Evolutionary conservation across 2,797 vertebrate species (phyloP).

Genomic region (Siniperca obscura): DNA sequence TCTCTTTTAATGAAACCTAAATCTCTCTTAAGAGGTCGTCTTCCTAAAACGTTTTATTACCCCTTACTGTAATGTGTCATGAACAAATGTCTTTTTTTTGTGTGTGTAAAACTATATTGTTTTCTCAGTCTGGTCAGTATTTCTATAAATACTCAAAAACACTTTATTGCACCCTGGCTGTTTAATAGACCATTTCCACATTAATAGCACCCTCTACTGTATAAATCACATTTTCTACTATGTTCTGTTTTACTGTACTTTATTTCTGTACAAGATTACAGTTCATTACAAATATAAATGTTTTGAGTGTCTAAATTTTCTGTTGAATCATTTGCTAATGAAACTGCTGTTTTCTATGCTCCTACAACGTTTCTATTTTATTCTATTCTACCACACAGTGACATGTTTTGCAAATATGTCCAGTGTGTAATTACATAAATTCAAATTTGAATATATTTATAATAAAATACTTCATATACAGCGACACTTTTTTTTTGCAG

Average conservation of each 20-base stretch:
- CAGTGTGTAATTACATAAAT: not conserved
- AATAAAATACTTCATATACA: not conserved
- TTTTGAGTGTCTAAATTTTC: not conserved
- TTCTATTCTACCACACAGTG: not conserved
- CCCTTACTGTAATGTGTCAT: not conserved
- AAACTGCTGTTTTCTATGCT: not conserved
- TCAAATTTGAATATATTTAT: not conserved
- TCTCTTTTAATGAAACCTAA: not conserved
- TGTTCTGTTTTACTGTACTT: not conserved
- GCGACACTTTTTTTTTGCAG: not conserved
- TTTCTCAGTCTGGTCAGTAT: not conserved
- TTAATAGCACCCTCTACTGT: slow-evolving; percentile 21
- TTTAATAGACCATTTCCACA: not conserved
- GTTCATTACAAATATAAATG: not conserved
- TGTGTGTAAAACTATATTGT: not conserved
- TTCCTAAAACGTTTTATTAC: not conserved
- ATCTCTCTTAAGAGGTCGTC: not conserved
- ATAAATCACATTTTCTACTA: not conserved
- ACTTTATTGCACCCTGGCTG: not conserved
- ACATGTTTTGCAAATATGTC: not conserved
- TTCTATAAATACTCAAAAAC: not conserved
- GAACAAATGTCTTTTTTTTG: not conserved
- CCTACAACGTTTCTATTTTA: not conserved
- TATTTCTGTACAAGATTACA: not conserved
- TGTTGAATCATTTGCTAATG: not conserved